Evolutionary conservation across 1,140 invertebrate species (phyloP).

Genomic region (Scaptodrosophila lebanonensis): DNA sequence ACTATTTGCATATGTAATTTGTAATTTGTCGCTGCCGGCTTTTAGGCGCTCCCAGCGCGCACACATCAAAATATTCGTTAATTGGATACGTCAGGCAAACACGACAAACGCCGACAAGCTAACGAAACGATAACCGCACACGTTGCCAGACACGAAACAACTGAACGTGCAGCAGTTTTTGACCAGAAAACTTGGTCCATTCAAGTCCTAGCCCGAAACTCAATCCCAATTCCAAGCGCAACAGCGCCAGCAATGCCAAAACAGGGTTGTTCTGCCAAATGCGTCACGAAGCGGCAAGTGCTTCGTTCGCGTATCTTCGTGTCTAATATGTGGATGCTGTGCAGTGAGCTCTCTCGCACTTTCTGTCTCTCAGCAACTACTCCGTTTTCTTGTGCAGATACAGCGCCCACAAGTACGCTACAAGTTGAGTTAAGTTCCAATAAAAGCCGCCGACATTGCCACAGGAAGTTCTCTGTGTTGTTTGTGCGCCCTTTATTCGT

Average conservation of each 20-base stretch:
- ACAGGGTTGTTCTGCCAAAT: constrained; percentile 42
- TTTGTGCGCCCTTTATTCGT: constrained; percentile 42
- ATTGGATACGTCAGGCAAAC: constrained; percentile 30
- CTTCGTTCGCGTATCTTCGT: constrained; percentile 6
- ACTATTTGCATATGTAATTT: constrained; percentile 52
- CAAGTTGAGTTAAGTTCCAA: too few relatives aligned
- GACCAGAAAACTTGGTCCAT: too few relatives aligned
- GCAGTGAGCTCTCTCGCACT: neutral
- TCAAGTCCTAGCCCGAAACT: neutral
- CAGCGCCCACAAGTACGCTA: constrained; percentile 28
- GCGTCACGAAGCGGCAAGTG: constrained; percentile 5
- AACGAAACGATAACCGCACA: constrained; percentile 51
- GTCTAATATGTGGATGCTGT: constrained; percentile 43
- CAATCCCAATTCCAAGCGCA: constrained; percentile 43
- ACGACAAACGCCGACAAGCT: constrained; percentile 17
- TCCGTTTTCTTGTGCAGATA: constrained; percentile 42
- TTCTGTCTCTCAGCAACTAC: constrained; percentile 2
- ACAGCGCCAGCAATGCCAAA: constrained; percentile 44
- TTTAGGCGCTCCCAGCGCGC: constrained; percentile 2
- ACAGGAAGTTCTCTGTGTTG: constrained; percentile 3
- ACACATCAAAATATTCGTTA: constrained; percentile 31
- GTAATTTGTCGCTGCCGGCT: constrained; percentile 5
- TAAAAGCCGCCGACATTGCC: too few relatives aligned
- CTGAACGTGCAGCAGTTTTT: constrained; percentile 45
- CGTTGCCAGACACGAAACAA: constrained; percentile 64